These are phyloP conservation scores for Mixornis gularis DNA, from an alignment of 2,113 vertebrate species.

Conservation along the genomic window DNA sequence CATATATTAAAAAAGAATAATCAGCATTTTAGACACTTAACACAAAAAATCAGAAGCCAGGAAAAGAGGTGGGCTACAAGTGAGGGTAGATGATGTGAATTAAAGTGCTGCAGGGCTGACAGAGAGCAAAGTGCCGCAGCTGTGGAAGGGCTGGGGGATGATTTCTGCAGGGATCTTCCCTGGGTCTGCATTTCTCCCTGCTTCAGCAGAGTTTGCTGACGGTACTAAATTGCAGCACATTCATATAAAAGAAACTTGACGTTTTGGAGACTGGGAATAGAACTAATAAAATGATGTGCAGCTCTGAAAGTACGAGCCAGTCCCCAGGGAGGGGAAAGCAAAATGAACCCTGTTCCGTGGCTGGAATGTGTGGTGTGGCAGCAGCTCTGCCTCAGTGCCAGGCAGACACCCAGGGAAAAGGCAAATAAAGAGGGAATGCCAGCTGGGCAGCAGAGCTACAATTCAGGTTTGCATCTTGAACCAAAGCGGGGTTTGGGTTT, in stretches of 20 bases:
- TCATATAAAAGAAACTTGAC: neutral
- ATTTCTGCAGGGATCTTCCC: neutral
- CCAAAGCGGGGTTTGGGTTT: neutral
- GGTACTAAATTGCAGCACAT: constrained; percentile 19
- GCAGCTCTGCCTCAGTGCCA: neutral
- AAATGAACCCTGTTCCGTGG: neutral
- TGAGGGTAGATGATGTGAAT: neutral
- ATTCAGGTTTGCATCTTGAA: neutral
- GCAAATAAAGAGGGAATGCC: neutral
- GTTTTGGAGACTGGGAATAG: constrained; percentile 5
- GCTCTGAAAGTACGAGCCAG: neutral
- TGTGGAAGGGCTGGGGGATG: neutral
- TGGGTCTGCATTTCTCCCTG: neutral
- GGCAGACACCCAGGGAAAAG: neutral
- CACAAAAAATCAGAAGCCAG: neutral
- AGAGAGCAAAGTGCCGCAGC: neutral
- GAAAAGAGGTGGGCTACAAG: neutral
- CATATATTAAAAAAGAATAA: neutral
- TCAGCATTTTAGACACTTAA: neutral
- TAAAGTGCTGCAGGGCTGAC: neutral
- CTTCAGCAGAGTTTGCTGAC: constrained; percentile 2
- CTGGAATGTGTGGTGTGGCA: neutral
- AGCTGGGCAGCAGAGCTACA: neutral
- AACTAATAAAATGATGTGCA: constrained; percentile 39
- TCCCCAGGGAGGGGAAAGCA: neutral